These are phyloP conservation scores for Drosophila peninsularis DNA, from an alignment of 2,888 invertebrate genomes.

Conservation along the genomic window DNA sequence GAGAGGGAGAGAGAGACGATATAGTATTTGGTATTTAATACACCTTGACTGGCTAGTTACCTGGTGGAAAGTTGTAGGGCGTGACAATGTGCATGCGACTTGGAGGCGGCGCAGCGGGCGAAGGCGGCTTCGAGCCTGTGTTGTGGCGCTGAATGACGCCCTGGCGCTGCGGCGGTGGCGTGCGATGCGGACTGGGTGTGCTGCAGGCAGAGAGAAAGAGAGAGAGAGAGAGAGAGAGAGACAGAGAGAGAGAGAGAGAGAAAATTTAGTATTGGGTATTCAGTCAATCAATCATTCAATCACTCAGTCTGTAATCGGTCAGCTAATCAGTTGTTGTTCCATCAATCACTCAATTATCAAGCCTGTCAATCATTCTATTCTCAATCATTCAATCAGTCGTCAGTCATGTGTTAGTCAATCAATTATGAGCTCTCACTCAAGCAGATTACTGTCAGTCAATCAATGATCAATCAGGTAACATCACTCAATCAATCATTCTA, in stretches of 20 bases:
- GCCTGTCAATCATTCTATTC: neutral
- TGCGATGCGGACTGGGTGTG: constrained; percentile 85
- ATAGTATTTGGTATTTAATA: too few species aligned
- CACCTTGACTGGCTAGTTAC: constrained; percentile 70
- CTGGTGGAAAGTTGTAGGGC: constrained; percentile 85
- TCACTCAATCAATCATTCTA: neutral
- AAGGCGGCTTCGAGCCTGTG: constrained; percentile 86
- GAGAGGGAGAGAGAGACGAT: neutral
- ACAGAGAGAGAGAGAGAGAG: neutral
- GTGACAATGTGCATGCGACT: constrained; percentile 85
- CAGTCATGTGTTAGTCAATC: neutral
- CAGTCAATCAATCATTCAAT: neutral
- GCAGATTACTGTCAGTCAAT: too few species aligned
- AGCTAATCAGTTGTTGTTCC: neutral
- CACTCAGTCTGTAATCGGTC: neutral
- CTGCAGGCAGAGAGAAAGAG: constrained; percentile 53
- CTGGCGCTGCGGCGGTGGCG: constrained; percentile 87
- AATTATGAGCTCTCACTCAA: neutral
- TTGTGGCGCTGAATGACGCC: constrained; percentile 92
- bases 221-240: neutral
- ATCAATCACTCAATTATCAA: neutral
- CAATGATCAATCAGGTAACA: too few species aligned
- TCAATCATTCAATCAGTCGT: neutral
- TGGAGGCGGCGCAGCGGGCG: constrained; percentile 85
- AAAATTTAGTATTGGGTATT: neutral